phyloP scores from a whole-genome alignment of 1,140 invertebrate species.

The Drosophila leontia region DNA sequence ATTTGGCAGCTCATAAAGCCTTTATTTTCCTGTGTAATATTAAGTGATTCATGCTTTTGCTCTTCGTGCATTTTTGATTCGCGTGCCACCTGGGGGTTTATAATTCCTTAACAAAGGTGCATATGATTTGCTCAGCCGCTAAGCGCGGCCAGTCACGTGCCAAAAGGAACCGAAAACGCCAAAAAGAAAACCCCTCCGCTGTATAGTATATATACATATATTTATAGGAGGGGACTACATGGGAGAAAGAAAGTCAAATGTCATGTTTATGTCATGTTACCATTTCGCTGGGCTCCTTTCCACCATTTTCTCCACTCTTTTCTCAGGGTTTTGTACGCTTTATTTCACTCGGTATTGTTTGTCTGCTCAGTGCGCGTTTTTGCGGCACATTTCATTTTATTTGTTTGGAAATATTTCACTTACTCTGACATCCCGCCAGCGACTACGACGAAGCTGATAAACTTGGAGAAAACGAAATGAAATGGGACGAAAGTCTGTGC shows the following conservation, averaged over 20 bases:
- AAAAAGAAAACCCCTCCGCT: neutral
- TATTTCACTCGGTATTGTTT: constrained; percentile 66
- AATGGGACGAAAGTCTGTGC: constrained; percentile 5
- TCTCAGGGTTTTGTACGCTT: constrained; percentile 40
- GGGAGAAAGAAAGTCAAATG: constrained; percentile 72
- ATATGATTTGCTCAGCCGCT: constrained; percentile 73
- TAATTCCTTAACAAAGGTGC: constrained; percentile 83
- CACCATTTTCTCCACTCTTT: constrained; percentile 22
- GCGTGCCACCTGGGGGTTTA: constrained; percentile 70
- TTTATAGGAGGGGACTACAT: neutral
- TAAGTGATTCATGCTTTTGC: constrained; percentile 12
- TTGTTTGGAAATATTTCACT: constrained; percentile 82
- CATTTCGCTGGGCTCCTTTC: constrained; percentile 43
- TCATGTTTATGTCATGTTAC: constrained; percentile 83
- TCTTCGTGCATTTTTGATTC: too few species aligned
- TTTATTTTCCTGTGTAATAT: neutral
- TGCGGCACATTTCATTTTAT: constrained; percentile 72
- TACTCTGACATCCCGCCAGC: constrained; percentile 70
- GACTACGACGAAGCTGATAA: constrained; percentile 52
- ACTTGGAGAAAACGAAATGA: constrained; percentile 46
- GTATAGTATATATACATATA: neutral
- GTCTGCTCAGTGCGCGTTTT: constrained; percentile 50
- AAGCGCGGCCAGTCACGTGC: constrained; percentile 75
- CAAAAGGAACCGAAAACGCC: constrained; percentile 3
- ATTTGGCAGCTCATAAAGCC: neutral